Evolutionary conservation across 2,113 vertebrate genomes (phyloP), one percentile per base, ranked within the genome.

Genomic region (Merops nubicus): DNA sequence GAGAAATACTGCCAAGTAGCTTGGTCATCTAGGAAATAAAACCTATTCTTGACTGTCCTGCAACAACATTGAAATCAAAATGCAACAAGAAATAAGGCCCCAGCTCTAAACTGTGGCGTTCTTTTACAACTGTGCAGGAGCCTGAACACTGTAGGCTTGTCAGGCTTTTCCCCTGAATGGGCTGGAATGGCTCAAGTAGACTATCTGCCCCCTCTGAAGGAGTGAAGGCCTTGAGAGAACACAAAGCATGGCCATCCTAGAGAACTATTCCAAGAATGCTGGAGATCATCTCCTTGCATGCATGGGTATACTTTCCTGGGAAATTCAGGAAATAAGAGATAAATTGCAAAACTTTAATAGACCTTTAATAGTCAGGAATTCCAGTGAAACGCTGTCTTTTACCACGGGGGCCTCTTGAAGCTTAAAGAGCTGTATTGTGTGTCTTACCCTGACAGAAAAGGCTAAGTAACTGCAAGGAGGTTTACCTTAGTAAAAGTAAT

Each of bases 231-330:
- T 4, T 67, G 51, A 72, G 43, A 43, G 16, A 78, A 34, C 17
- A 6, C 17, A 34, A 34, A 38, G 47, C 47, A 28, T 59, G 40
- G 81, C 23, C 64, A 36, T 76, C 29, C 31, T 70, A 28, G 36
- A 65, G 85, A 94, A 69, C 72, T 93, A 95, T 91, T 84, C 59
- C 22, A 91, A 0, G 88, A 95, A 96, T 95, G 94, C 75, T 86
- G 22, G 59, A 74, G 45, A 42, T 88, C 75, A 50, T 83, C 36
- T 36, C 43, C 85, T 83, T 69, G 54, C 85, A 86, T 86, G 74
- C 0, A 9, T 64, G 47, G 76, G 34, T 53, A 88, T 93, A 19
- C 48, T 93, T 92, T 77, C 82, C 42, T 92, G 76, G 22, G 91
- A 83, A 79, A 42, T 43, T 53, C 5, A 3, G 74, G 70, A 92